Base-by-base conservation (phyloP, 2,888 invertebrate species). In the Dryomyza anilis region DNA sequence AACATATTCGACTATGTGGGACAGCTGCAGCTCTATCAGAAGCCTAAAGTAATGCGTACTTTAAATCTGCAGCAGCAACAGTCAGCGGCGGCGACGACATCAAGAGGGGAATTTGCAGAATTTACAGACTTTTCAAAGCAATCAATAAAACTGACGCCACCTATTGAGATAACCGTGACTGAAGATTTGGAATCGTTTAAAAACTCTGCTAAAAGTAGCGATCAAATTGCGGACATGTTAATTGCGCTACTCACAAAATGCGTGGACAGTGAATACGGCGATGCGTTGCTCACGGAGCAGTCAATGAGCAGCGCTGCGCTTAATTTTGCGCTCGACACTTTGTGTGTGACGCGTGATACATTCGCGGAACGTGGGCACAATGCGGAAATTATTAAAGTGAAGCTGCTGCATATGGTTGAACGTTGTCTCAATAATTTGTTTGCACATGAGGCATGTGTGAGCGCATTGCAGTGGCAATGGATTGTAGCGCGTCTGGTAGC, bases 341-440 rank as follows among this genome's bases (percentile, higher is more conserved):
- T 83, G 16, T 64, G 67, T 58, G 69, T 66, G 21, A 66, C 70
- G 16, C 69, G 68, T 53, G 72, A 70, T 6, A 61, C 67, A 7
- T 74, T 74, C 39, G 71, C 72, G 55, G 69, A 70, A 1, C 64
- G 59, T 0, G n/a, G 16, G 2, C 56, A 63, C 4, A 80, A 82
- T 66, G 73, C 75, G 27, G 72, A 75, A 62, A 72, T 79, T 30
- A 78, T 83, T 10, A 80, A 78, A 70, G 73, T 73, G 3, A 78
- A 81, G 66, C 65, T 82, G 5, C 65, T 83, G 1, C 74, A 74
- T 25, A 66, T 83, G 23, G 75, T 79, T 60, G 76, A 74, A 2
- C 72, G 72, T 43, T 82, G 82, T 60, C 74, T 81, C 10, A 81
- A 81, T 45, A 81, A 79, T 64, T 72, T 83, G 45, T 78, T 78